These are phyloP conservation scores for Cacatua alba DNA, from an alignment of 2,113 vertebrate genomes.

Conservation along the genomic window DNA sequence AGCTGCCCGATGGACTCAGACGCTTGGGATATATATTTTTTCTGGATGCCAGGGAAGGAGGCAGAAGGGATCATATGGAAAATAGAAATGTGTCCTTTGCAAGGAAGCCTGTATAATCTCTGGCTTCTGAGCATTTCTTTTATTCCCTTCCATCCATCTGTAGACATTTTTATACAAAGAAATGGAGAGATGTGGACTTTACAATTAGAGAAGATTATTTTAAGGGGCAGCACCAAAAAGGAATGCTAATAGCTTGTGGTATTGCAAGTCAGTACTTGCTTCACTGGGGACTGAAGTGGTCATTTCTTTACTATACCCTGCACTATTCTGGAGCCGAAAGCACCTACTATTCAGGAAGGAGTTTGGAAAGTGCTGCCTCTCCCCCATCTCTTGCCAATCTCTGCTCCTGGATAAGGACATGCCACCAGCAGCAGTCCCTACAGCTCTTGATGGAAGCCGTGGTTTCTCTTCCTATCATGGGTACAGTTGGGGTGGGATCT, in stretches of 20 bases:
- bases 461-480: not conserved
- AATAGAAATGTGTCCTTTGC: not conserved
- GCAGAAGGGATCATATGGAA: not conserved
- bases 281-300: not conserved
- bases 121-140: not conserved
- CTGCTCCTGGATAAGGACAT: not conserved
- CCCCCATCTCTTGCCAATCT: not conserved
- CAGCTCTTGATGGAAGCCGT: not conserved
- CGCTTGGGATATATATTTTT: not conserved
- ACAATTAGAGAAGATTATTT: not conserved
- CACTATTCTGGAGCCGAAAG: not conserved
- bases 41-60: not conserved
- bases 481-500: rapidly evolving
- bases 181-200: not conserved
- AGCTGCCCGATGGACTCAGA: not conserved
- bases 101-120: not conserved
- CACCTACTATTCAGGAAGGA: not conserved
- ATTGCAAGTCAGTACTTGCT: not conserved
- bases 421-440: rapidly evolving
- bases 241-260: not conserved
- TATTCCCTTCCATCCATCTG: not conserved
- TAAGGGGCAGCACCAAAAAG: not conserved
- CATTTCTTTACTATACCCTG: rapidly evolving
- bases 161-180: not conserved
- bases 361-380: not conserved